Evolutionary conservation across 2,113 vertebrate genomes (phyloP), one percentile per base, ranked within the genome.

Genomic region (Mastomys coucha): DNA sequence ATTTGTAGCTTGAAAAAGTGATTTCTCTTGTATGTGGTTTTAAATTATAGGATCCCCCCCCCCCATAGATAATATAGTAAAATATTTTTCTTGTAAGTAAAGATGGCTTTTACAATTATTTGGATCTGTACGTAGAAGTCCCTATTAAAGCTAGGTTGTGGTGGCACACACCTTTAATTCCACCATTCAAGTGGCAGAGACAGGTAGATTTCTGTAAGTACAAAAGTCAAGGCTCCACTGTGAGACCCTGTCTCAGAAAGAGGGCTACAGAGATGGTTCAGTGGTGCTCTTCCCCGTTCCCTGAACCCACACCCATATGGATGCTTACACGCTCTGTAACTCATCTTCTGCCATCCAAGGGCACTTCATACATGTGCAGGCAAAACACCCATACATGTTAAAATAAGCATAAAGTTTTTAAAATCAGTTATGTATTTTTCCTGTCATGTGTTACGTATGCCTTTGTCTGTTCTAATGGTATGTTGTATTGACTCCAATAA

Each of bases 71-170:
- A 39, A 45, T 67, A 81, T 4, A 88, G 60, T 45, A 72, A 93
- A 33, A 60, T 1, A 63, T 75, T 95, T 95, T 80, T 96, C 16
- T 75, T 89, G 53, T 76, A 96, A 75, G 11, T 65, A 45, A 88
- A 77, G 56, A 72, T 36, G 36, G 20, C 31, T 36, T 28, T 94
- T 94, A 49, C 53, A 95, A 51, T 42, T 93, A 72, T 77, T 91
- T 12, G 72, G 24, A 31, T 63, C 60, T 22, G 17, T 91, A 28
- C 51, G 17, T 28, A 70, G 45, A 88, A 60, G 75, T 91, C 16
- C 33, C 13, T 97, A 90, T 28, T 70, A 51, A 45, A 51, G 80
- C n/a, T 22, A 51, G 42, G 60, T 7, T 7, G 1, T 45, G 45
- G 49, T 89, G 51, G 20, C 12, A 53, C 45, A 88, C 31, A 36